These are phyloP conservation scores for Ailurus styani DNA, from an alignment of 2,113 vertebrate species.

Conservation along the genomic window DNA sequence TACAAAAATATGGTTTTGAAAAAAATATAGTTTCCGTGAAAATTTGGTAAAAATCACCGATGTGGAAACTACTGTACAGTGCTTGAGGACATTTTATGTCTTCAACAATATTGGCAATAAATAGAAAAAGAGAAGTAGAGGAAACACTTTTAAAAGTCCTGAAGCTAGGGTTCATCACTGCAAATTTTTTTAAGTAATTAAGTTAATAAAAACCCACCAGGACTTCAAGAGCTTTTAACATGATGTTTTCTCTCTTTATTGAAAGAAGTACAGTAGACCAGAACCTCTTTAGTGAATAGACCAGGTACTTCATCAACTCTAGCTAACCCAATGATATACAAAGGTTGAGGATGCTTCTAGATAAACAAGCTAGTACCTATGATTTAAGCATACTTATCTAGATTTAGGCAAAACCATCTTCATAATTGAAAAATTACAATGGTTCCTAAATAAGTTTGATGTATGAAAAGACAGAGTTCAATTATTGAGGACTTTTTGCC, in stretches of 20 bases:
- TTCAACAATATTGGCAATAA: neutral
- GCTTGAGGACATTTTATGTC: neutral
- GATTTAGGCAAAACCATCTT: neutral
- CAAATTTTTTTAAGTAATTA: neutral
- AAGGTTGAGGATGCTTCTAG: neutral
- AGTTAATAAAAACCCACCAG: neutral
- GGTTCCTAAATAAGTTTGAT: neutral
- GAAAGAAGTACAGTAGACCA: neutral
- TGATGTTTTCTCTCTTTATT: neutral
- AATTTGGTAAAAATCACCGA: neutral
- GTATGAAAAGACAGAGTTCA: neutral
- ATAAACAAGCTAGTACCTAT: neutral
- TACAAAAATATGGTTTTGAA: neutral
- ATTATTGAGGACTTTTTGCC: neutral
- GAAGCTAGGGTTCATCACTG: neutral
- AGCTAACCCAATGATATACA: neutral
- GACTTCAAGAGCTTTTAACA: neutral
- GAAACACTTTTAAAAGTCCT: neutral
- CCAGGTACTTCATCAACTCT: neutral
- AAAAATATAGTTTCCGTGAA: neutral
- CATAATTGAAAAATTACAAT: neutral
- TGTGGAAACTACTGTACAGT: neutral
- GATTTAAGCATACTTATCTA: neutral
- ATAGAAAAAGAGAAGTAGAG: neutral
- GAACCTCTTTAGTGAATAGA: neutral